A percentile compares a stretch with the other conserved stretches of the same genome.
phyloP scores from a whole-genome alignment of 2,797 vertebrate species.

The Pangasius larnaudii region DNA sequence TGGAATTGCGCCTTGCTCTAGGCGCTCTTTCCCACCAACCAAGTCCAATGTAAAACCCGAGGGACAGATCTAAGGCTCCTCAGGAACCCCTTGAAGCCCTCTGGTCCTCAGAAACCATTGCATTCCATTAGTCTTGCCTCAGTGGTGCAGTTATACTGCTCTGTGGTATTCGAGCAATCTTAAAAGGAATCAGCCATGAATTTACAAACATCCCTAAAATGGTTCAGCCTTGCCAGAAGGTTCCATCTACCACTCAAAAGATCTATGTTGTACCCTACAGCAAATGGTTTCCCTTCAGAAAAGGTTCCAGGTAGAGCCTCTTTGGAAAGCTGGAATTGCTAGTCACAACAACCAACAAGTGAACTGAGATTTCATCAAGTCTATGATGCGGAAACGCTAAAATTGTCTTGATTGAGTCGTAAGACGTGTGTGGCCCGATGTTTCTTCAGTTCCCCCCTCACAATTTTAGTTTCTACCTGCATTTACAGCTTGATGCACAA shows the following conservation, averaged over 20 bases:
- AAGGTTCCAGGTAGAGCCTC: neutral
- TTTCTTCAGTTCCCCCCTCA: neutral
- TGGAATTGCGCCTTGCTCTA: conserved; percentile 44
- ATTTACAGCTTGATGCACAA: neutral
- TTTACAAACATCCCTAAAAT: neutral
- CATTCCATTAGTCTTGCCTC: conserved; percentile 12
- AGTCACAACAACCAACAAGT: neutral
- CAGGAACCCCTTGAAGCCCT: neutral
- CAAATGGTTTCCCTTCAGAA: neutral
- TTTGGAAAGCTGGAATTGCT: neutral
- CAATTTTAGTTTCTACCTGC: neutral
- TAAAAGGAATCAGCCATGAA: neutral
- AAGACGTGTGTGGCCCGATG: neutral
- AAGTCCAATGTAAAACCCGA: conserved; percentile 15
- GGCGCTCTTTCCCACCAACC: conserved; percentile 26
- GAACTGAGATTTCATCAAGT: neutral
- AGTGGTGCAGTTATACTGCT: neutral
- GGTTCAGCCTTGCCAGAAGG: neutral
- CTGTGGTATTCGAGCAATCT: neutral
- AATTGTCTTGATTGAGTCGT: neutral
- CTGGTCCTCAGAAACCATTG: neutral
- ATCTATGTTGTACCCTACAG: neutral
- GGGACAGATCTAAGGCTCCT: neutral
- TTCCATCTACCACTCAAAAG: neutral
- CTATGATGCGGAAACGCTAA: neutral